Evolutionary conservation across 2,113 vertebrate species (phyloP).

Genomic region (Pardalotus punctatus): DNA sequence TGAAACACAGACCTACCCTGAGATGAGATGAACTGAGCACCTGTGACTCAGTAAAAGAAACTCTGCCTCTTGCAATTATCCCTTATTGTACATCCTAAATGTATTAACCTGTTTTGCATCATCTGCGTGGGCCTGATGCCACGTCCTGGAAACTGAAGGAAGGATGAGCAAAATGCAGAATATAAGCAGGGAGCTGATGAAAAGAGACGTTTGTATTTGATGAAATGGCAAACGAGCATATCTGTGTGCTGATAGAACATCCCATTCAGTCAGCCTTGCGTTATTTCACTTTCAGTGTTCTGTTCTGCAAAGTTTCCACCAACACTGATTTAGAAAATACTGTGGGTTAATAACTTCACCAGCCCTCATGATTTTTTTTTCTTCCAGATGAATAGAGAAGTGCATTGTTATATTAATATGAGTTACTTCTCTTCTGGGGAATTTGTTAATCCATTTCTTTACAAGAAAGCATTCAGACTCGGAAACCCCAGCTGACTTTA

Average conservation of each 20-base stretch:
- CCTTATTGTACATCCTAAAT: neutral
- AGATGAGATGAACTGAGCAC: neutral
- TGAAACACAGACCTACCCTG: neutral
- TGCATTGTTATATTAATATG: neutral
- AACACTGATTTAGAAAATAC: neutral
- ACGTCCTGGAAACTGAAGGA: neutral
- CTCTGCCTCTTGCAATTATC: neutral
- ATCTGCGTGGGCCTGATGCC: neutral
- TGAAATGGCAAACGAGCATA: neutral
- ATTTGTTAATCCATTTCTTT: neutral
- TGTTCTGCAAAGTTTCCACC: neutral
- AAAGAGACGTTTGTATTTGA: neutral
- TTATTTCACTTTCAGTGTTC: neutral
- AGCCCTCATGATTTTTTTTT: neutral
- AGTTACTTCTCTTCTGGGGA: neutral
- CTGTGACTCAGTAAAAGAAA: neutral
- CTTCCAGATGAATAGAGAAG: neutral
- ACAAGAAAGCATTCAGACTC: neutral
- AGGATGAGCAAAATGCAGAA: neutral
- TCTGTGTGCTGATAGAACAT: neutral
- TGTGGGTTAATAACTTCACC: neutral
- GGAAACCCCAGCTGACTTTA: neutral
- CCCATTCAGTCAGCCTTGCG: neutral
- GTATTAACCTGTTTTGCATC: neutral
- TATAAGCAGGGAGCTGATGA: neutral